A percentile compares a stretch with the other conserved stretches of the same genome.
Evolutionary conservation across 2,797 vertebrate genomes (phyloP).

Genomic region (Siniperca undulata): DNA sequence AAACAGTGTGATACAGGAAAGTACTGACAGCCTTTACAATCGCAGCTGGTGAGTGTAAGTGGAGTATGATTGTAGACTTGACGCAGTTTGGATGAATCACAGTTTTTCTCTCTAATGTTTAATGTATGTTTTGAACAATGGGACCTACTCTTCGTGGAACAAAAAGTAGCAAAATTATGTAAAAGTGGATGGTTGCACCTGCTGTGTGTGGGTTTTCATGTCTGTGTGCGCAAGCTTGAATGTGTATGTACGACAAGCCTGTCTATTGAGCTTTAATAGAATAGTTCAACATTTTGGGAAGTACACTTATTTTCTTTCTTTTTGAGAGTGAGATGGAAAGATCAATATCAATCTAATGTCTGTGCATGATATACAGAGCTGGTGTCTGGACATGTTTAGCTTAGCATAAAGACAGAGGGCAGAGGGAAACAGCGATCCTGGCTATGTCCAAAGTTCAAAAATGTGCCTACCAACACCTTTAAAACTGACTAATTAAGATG

Average conservation of each 20-base stretch:
- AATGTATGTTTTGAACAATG: conserved; percentile 45
- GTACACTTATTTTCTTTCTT: not conserved
- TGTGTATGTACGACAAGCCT: not conserved
- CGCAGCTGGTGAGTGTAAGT: conserved; percentile 48
- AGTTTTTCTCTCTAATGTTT: conserved; percentile 42
- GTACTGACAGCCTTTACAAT: conserved; percentile 46
- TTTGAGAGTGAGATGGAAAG: not conserved
- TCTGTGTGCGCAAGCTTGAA: not conserved
- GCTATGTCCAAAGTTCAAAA: not conserved
- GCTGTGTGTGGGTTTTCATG: not conserved
- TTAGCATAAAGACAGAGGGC: not conserved
- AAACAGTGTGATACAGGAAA: conserved; percentile 48
- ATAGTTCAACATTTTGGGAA: conserved; percentile 5
- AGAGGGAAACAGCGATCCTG: not conserved
- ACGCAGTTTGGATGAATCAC: conserved; percentile 40
- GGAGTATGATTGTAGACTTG: conserved; percentile 46
- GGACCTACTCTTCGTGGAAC: not conserved
- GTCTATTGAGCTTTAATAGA: not conserved
- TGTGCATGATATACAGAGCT: not conserved
- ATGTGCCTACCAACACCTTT: not conserved
- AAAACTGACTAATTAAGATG: not conserved
- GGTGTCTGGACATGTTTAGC: not conserved
- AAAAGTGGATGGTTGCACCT: conserved; percentile 27
- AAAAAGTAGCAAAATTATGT: conserved; percentile 17
- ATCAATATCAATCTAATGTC: not conserved